Conservation (phyloP, 2,888 invertebrate genomes). For the Zaprionus obscuricornis region DNA sequence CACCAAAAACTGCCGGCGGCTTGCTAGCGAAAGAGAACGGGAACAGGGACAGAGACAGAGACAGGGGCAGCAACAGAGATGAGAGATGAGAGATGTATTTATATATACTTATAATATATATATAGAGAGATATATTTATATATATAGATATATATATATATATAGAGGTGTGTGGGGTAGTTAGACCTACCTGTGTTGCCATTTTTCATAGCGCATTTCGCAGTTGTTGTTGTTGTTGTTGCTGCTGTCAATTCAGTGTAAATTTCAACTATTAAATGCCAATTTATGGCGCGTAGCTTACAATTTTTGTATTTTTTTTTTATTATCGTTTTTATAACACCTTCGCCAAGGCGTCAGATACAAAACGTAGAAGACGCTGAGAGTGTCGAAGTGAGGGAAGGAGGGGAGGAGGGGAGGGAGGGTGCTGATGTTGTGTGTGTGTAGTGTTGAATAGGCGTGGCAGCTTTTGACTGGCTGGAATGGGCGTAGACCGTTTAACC, state of each 20-base stretch:
- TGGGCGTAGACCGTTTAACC: constrained; percentile 49
- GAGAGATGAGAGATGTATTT: not conserved
- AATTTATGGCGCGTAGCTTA: constrained; percentile 77
- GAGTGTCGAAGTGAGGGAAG: not conserved
- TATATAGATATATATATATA: not conserved
- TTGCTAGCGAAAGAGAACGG: constrained; percentile 18
- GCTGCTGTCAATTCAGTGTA: constrained; percentile 72
- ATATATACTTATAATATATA: not conserved
- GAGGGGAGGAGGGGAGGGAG: not conserved
- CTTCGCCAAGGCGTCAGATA: constrained; percentile 41
- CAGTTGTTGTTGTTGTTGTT: constrained; percentile 20
- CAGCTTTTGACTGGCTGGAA: constrained; percentile 22
- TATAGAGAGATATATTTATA: not conserved
- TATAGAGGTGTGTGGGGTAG: constrained; percentile 5
- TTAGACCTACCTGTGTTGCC: constrained; percentile 30
- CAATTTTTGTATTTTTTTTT: no score
- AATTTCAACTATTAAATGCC: constrained; percentile 78
- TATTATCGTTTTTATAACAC: constrained; percentile 77
- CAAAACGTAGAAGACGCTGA: constrained; percentile 3
- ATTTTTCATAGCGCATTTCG: constrained; percentile 36
- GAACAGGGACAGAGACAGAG: not conserved
- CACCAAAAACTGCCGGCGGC: constrained; percentile 55
- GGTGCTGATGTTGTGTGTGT: no score
- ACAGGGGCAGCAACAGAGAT: not conserved
- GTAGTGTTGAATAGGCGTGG: constrained; percentile 1